Percentiles rank a stretch among this genome's conserved stretches.
Evolutionary conservation across 53 echinoderm and acorn worm species (phyloP).

Genomic region (Astropecten irregularis): DNA sequence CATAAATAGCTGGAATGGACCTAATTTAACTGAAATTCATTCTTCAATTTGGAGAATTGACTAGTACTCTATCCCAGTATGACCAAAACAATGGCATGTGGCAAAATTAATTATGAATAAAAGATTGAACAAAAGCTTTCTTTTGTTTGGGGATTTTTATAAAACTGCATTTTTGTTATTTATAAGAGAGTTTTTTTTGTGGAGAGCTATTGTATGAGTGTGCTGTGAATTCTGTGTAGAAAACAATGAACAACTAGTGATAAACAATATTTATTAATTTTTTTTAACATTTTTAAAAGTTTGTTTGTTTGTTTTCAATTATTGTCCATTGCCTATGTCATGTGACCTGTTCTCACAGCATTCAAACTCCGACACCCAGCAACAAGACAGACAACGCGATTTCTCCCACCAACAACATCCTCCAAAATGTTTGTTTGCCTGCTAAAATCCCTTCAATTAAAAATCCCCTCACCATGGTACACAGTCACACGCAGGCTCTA

Average conservation of each 20-base stretch:
- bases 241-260: background rate
- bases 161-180: too few relatives aligned
- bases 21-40: background rate
- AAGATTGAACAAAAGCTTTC: too few relatives aligned
- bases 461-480: too few relatives aligned
- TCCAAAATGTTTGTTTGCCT: background rate
- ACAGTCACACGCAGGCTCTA: too few relatives aligned
- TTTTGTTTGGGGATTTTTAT: too few relatives aligned
- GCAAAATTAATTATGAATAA: too few relatives aligned
- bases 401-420: background rate
- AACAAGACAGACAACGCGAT: background rate
- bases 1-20: background rate
- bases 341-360: background rate
- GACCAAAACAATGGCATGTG: too few relatives aligned
- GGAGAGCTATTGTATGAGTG: too few relatives aligned
- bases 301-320: background rate
- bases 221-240: too few relatives aligned
- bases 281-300: background rate
- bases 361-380: background rate
- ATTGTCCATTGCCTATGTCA: background rate
- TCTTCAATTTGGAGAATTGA: background rate
- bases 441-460: too few relatives aligned
- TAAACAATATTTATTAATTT: background rate
- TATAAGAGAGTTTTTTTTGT: too few relatives aligned
- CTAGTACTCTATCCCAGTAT: too few relatives aligned